These are phyloP conservation scores for Archivesica marissinica DNA, from an alignment of 1,140 invertebrate species.

Conservation along the genomic window DNA sequence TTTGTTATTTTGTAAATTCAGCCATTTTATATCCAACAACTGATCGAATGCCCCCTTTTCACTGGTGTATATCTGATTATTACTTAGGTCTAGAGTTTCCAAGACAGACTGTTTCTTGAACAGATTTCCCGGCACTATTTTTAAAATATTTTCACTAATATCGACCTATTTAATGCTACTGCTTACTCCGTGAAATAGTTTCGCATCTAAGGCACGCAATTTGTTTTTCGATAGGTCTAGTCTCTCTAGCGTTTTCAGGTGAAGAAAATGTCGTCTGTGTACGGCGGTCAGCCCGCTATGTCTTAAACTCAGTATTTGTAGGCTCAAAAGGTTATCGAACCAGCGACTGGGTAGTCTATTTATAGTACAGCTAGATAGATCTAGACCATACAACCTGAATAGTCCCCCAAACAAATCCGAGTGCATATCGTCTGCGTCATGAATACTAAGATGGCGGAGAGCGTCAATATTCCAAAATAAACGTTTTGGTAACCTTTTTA, in stretches of 20 bases:
- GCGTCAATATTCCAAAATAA: neutral
- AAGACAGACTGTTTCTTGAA: neutral
- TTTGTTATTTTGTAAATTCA: conserved; percentile 43
- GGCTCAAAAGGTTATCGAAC: neutral
- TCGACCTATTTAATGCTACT: neutral
- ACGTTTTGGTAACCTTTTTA: neutral
- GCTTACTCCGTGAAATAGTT: conserved; percentile 7
- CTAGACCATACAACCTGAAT: neutral
- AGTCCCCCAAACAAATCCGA: conserved; percentile 20
- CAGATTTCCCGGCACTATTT: neutral
- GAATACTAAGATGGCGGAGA: conserved; percentile 15
- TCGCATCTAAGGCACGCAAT: neutral
- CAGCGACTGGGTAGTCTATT: neutral
- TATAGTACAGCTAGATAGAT: neutral
- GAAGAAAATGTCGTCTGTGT: neutral
- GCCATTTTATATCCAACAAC: neutral
- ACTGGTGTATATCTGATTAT: conserved; percentile 28
- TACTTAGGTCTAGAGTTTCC: conserved; percentile 19
- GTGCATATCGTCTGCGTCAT: neutral
- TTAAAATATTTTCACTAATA: conserved; percentile 30
- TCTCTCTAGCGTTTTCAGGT: neutral
- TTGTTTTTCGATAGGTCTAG: conserved; percentile 32
- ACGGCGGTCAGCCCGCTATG: neutral
- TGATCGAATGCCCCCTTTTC: conserved; percentile 10
- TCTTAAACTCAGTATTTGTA: neutral